Base-by-base conservation (phyloP, 2,888 invertebrate species). In the Hetaerina titia region DNA sequence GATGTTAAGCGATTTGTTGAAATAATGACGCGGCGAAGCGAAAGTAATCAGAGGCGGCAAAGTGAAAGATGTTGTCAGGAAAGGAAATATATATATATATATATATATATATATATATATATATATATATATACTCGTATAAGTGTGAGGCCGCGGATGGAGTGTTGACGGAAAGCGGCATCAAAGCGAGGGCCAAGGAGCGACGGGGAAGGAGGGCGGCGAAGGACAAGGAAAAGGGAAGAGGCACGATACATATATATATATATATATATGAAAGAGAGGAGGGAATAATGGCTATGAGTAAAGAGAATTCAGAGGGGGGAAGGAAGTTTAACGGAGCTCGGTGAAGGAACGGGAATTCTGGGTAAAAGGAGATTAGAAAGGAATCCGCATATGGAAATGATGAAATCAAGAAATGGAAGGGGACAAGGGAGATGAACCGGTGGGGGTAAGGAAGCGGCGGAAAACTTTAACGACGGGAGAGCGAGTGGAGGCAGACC, bases 1-100 rank as follows among this genome's bases (percentile, higher is more conserved):
- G 90, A 31, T 64, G 60, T 63, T 90, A 63, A 90, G 64, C 90
- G 90, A 64, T 90, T 90, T 64, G 90, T 90, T 90, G 90, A 90
- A 90, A 90, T 90, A 90, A 45, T 64, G 90, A 45, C 64, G 90
- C 64, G 63, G 19, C 64, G 45, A 63, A 31, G 90, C 45, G 45
- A 17, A 90, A 90, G 90, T 63, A 64, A 64, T 63, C 90, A 63
- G 90, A 2, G 22, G 31, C 45, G 64, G 22, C 69, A 69, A 69
- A 69, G 69, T 69, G 69, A 69, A 69, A 69, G 69, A 69, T 69
- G 69, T 22, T 69, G 69, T 69, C 69, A n/a, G 69, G 69, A 7
- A 22, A n/a, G n/a, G 69, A 69, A 69, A 69, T 69, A 22, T 69
- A 69, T 69, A 19, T 11, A 22, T 69, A 4, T 7, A 60, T 60